Evolutionary conservation across 2,888 invertebrate species (phyloP).

Genomic region (Chrysolina haemoptera): DNA sequence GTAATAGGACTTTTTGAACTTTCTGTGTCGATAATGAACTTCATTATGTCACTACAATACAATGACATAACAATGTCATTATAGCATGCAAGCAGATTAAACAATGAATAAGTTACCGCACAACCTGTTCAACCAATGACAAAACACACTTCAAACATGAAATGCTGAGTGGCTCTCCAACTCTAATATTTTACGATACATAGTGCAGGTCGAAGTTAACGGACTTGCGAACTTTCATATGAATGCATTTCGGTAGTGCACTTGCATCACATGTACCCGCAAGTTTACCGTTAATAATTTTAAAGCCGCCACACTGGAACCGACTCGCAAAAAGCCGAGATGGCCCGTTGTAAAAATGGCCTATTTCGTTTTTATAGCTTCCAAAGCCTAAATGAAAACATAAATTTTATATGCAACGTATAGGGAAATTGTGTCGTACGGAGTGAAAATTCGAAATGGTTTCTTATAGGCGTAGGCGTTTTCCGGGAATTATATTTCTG

Average conservation of each 20-base stretch:
- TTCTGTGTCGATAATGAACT: too few relatives aligned
- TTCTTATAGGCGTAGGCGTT: neutral
- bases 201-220: neutral
- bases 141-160: too few relatives aligned
- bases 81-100: too few relatives aligned
- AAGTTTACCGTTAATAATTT: neutral
- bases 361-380: conserved; percentile 16
- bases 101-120: too few relatives aligned
- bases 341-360: conserved; percentile 6
- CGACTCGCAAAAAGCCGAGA: neutral
- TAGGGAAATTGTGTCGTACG: conserved; percentile 8
- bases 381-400: conserved; percentile 10
- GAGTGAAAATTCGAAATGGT: conserved; percentile 8
- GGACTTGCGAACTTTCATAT: neutral
- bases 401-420: conserved; percentile 6
- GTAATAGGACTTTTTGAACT: too few relatives aligned
- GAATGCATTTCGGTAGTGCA: conserved; percentile 5
- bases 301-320: neutral
- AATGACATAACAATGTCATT: too few relatives aligned
- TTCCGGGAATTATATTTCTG: neutral
- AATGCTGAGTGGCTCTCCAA: neutral
- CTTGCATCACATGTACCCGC: conserved; percentile 2
- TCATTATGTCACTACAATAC: too few relatives aligned
- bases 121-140: too few relatives aligned
- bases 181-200: neutral